These are phyloP conservation scores for Malacoctenus gilli DNA, from an alignment of 2,797 vertebrate genomes.

Conservation along the genomic window DNA sequence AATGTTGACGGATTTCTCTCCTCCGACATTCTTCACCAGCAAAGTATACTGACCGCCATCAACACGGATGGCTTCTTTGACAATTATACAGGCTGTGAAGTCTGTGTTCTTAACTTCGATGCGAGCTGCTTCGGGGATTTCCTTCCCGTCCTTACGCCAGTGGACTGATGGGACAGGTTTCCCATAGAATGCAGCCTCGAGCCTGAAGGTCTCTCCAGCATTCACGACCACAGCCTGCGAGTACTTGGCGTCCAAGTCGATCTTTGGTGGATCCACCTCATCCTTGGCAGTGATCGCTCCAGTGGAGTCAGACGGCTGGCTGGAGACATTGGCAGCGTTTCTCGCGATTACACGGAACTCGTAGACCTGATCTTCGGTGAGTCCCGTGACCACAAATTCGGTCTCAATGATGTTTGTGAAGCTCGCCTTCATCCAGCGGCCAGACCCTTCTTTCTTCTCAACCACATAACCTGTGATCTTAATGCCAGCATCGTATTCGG, in stretches of 20 bases:
- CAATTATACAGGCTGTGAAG: slow-evolving; percentile 87
- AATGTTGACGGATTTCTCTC: slow-evolving; percentile 90
- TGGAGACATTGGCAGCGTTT: slow-evolving; percentile 93
- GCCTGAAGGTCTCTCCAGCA: slow-evolving; percentile 92
- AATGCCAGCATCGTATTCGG: slow-evolving; percentile 93
- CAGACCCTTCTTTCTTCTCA: slow-evolving; percentile 92
- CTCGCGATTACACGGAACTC: slow-evolving; percentile 97
- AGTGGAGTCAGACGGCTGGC: slow-evolving; percentile 94
- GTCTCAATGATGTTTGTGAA: slow-evolving; percentile 95
- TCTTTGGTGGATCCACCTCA: slow-evolving; percentile 94
- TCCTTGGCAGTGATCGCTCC: slow-evolving; percentile 95
- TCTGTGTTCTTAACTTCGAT: slow-evolving; percentile 93
- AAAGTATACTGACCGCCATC: slow-evolving; percentile 95
- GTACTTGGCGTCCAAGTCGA: slow-evolving; percentile 94
- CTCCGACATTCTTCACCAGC: slow-evolving; percentile 94
- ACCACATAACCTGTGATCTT: slow-evolving; percentile 96
- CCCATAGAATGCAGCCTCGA: slow-evolving; percentile 89
- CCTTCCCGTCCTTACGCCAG: slow-evolving; percentile 90
- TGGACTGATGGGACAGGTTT: slow-evolving; percentile 92
- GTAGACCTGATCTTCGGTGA: slow-evolving; percentile 92
- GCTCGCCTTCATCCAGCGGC: slow-evolving; percentile 99
- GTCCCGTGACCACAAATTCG: slow-evolving; percentile 91
- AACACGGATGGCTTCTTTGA: slow-evolving; percentile 92
- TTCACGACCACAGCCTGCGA: slow-evolving; percentile 89
- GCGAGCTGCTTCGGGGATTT: slow-evolving; percentile 88